Evolutionary conservation across 1,140 invertebrate species (phyloP).

Genomic region (Ceratoteleas bidentatus): DNA sequence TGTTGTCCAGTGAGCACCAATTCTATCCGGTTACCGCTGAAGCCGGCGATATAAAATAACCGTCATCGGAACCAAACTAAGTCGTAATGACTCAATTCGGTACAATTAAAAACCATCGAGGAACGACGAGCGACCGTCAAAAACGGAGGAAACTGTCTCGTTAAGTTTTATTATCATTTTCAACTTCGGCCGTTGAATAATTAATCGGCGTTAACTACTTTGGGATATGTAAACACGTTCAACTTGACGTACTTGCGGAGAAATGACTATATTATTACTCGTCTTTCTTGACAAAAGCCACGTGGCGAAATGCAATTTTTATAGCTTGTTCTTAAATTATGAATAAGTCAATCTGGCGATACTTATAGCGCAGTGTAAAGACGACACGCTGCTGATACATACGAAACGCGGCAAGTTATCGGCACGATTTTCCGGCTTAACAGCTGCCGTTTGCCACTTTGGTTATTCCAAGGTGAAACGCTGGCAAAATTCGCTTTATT

Average conservation of each 20-base stretch:
- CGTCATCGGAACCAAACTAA: too few relatives aligned
- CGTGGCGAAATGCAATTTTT: conserved; percentile 57
- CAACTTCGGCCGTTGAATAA: conserved; percentile 46
- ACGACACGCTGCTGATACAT: conserved; percentile 21
- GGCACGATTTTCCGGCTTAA: background rate
- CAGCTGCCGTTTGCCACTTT: too few relatives aligned
- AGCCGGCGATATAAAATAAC: too few relatives aligned
- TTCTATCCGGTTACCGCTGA: too few relatives aligned
- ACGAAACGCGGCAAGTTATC: conserved; percentile 7
- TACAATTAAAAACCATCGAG: background rate
- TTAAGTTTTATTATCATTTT: conserved; percentile 39
- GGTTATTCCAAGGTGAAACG: background rate
- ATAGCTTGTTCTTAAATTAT: conserved; percentile 56
- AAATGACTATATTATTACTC: conserved; percentile 48
- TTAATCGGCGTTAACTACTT: conserved; percentile 29
- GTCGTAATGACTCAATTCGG: background rate
- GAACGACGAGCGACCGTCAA: conserved; percentile 6
- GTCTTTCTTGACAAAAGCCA: conserved; percentile 39
- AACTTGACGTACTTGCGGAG: conserved; percentile 4
- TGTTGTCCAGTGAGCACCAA: background rate
- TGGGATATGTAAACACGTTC: conserved; percentile 14
- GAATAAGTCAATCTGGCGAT: conserved; percentile 41
- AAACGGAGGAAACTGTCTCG: conserved; percentile 23
- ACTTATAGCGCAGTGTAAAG: conserved; percentile 58
- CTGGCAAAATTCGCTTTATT: background rate